These are phyloP conservation scores for Euphydryas editha DNA, from an alignment of 2,888 invertebrate genomes.

Conservation along the genomic window DNA sequence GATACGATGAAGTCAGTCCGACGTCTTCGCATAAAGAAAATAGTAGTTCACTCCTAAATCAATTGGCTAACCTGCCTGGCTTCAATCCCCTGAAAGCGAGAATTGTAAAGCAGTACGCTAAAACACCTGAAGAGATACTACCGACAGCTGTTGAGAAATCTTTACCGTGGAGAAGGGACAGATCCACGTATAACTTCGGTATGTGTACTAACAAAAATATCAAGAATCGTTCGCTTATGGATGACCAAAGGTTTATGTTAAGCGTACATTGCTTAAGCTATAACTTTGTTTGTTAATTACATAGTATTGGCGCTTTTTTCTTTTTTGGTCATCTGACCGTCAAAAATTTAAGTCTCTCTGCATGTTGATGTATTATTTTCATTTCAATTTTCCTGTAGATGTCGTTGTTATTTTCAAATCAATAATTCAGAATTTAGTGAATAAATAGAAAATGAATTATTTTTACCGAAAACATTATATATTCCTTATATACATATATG, in stretches of 20 bases:
- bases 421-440: background rate
- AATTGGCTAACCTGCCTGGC: slow-evolving; percentile 87
- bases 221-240: slow-evolving; percentile 35
- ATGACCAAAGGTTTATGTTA: slow-evolving; percentile 33
- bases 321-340: slow-evolving; percentile 13
- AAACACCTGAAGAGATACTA: slow-evolving; percentile 85
- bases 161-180: slow-evolving; percentile 93
- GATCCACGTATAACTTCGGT: slow-evolving; percentile 89
- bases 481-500: no score
- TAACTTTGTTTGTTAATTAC: background rate
- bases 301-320: slow-evolving; percentile 12
- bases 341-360: background rate
- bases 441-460: background rate
- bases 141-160: slow-evolving; percentile 91
- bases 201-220: slow-evolving; percentile 67
- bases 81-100: slow-evolving; percentile 88
- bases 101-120: slow-evolving; percentile 87
- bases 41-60: slow-evolving; percentile 88
- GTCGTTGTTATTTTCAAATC: background rate
- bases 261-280: slow-evolving; percentile 24
- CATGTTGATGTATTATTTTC: slow-evolving; percentile 5
- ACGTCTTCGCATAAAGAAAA: slow-evolving; percentile 85
- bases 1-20: slow-evolving; percentile 81
- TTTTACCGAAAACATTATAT: background rate
- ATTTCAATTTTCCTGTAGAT: background rate